phyloP scores from a whole-genome alignment of 2,797 vertebrate species.

The Lithobates sylvaticus region DNA sequence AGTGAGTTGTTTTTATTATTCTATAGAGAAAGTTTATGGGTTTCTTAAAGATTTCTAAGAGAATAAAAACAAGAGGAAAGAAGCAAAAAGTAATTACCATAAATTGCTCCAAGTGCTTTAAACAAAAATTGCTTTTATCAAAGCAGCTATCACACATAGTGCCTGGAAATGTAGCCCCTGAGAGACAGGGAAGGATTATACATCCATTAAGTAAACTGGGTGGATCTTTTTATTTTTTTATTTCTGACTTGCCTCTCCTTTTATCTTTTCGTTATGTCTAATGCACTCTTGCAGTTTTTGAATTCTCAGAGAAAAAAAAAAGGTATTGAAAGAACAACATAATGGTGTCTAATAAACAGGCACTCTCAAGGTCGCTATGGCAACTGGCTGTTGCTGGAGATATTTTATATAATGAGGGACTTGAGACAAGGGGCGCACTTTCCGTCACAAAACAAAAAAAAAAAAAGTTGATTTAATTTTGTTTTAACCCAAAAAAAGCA shows the following conservation, averaged over 20 bases:
- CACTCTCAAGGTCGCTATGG: constrained; percentile 91
- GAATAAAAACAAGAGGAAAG: background rate
- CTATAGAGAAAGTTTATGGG: background rate
- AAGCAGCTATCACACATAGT: background rate
- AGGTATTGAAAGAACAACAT: constrained; percentile 78
- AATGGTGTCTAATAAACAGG: constrained; percentile 90
- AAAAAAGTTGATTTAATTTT: constrained; percentile 25
- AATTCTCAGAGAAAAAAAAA: constrained; percentile 69
- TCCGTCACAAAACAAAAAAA: constrained; percentile 66
- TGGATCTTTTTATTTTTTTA: constrained; percentile 76
- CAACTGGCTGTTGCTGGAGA: constrained; percentile 88
- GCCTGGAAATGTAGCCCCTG: constrained; percentile 10
- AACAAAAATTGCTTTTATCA: constrained; percentile 25
- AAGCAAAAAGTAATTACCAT: constrained; percentile 34
- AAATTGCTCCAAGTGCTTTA: constrained; percentile 37
- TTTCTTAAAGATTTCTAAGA: background rate
- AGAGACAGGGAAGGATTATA: constrained; percentile 39
- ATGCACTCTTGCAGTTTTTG: constrained; percentile 77
- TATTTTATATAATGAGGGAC: constrained; percentile 87
- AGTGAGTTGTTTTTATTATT: constrained; percentile 7
- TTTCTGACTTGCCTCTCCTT: constrained; percentile 77
- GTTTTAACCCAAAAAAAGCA: constrained; percentile 27
- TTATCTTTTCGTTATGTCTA: constrained; percentile 76
- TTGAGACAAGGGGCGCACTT: constrained; percentile 87
- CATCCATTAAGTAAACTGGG: constrained; percentile 70